Evolutionary conservation across 2,888 invertebrate species (phyloP).

Genomic region (Cheilosia impressa): DNA sequence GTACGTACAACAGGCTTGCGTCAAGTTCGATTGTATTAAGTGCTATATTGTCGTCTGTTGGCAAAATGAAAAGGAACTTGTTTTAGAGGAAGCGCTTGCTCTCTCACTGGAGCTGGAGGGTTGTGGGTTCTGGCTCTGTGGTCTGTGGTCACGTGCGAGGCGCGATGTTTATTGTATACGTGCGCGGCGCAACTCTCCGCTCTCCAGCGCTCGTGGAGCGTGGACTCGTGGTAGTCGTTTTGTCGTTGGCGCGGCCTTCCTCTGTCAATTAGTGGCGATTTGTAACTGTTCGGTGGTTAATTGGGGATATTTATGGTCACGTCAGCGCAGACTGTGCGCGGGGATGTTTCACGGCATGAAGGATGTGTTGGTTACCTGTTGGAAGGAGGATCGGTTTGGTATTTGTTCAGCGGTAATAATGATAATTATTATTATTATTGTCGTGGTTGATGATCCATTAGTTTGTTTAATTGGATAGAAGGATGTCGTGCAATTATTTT

Average conservation of each 20-base stretch:
- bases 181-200: slow-evolving; percentile 4
- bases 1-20: slow-evolving; percentile 18
- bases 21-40: slow-evolving; percentile 51
- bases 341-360: slow-evolving; percentile 62
- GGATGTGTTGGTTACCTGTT: slow-evolving; percentile 38
- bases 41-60: slow-evolving; percentile 52
- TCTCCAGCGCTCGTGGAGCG: no score
- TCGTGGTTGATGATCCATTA: slow-evolving; percentile 49
- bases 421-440: slow-evolving; percentile 58
- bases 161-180: slow-evolving; percentile 45
- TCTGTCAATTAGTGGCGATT: slow-evolving; percentile 81
- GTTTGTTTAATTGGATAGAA: slow-evolving; percentile 35
- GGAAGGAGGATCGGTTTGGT: slow-evolving; percentile 26
- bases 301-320: slow-evolving; percentile 74
- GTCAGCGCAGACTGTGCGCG: slow-evolving; percentile 32
- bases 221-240: slow-evolving; percentile 11
- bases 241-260: slow-evolving; percentile 54
- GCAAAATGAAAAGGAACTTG: slow-evolving; percentile 69
- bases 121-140: slow-evolving; percentile 1
- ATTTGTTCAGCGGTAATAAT: slow-evolving; percentile 60
- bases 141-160: slow-evolving; percentile 43
- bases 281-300: slow-evolving; percentile 78
- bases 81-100: slow-evolving; percentile 68
- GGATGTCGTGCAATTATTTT: slow-evolving; percentile 63
- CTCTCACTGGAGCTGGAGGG: slow-evolving; percentile 6